Evolutionary conservation across 2,113 vertebrate genomes (phyloP).

Genomic region (Mungos mungo): DNA sequence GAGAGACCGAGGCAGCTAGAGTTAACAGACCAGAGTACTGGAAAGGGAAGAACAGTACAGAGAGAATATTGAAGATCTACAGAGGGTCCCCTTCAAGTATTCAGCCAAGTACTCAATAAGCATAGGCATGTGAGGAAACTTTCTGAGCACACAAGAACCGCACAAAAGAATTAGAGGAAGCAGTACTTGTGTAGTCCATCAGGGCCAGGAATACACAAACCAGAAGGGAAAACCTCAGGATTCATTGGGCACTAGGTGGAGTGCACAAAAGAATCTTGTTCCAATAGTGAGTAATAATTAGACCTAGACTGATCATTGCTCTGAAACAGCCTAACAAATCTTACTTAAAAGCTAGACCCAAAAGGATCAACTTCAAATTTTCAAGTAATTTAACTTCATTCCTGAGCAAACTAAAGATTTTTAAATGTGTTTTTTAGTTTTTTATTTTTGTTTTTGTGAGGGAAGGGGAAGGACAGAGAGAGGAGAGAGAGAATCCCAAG

Average conservation of each 20-base stretch:
- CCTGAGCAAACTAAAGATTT: neutral
- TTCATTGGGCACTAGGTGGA: no score
- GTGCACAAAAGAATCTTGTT: neutral
- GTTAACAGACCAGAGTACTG: neutral
- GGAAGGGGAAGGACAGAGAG: no score
- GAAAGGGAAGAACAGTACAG: neutral
- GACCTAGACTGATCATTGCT: neutral
- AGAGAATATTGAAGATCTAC: neutral
- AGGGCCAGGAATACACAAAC: neutral
- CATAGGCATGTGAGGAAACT: neutral
- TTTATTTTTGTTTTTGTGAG: no score
- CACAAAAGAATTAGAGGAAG: neutral
- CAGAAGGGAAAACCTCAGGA: neutral
- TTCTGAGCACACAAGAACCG: neutral
- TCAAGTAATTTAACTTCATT: conserved; percentile 18
- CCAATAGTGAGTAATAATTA: neutral
- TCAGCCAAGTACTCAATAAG: neutral
- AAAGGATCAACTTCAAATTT: neutral
- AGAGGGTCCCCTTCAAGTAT: neutral
- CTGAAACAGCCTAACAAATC: neutral
- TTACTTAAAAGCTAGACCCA: neutral
- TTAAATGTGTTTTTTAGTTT: no score
- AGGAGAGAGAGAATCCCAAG: no score
- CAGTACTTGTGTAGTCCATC: neutral
- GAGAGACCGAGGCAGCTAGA: neutral